Evolutionary conservation across 2,888 invertebrate genomes (phyloP).

Genomic region (Cerceris ruficornis): DNA sequence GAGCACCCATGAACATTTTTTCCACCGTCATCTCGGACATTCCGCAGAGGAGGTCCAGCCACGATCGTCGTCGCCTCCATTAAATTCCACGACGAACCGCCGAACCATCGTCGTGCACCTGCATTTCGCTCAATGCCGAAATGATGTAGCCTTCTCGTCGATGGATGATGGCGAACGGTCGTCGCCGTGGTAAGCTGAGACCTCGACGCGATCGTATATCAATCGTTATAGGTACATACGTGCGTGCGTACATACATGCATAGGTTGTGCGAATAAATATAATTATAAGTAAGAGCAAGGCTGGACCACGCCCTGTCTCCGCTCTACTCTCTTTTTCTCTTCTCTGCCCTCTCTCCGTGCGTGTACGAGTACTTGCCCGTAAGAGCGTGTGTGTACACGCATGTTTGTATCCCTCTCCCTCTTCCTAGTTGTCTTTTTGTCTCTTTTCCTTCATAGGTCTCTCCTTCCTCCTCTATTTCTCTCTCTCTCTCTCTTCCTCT

Average conservation of each 20-base stretch:
- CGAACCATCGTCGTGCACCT: conserved; percentile 8
- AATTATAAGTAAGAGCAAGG: conserved; percentile 80
- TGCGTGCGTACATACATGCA: conserved; percentile 65
- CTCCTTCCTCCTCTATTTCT: conserved; percentile 17
- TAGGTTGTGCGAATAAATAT: conserved; percentile 74
- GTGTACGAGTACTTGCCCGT: conserved; percentile 5
- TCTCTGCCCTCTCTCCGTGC: conserved; percentile 24
- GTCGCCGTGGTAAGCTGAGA: conserved; percentile 64
- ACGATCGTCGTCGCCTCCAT: conserved; percentile 11
- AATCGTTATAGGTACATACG: conserved; percentile 68
- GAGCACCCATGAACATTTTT: conserved; percentile 37
- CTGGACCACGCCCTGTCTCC: conserved; percentile 81
- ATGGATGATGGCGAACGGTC: conserved; percentile 11
- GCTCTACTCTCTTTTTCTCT: conserved; percentile 73
- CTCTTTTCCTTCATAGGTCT: conserved; percentile 12
- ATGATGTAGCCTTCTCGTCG: conserved; percentile 5
- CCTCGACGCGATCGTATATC: conserved; percentile 74
- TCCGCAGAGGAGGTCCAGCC: conserved; percentile 2
- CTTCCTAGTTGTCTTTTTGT: conserved; percentile 18
- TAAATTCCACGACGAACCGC: conserved; percentile 10
- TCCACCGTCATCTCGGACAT: conserved; percentile 4
- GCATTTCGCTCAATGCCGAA: conserved; percentile 26
- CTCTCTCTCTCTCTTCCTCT: conserved; percentile 7
- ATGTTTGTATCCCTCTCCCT: background rate
- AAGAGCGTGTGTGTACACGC: background rate